Evolutionary conservation across 2,888 invertebrate species (phyloP), one percentile per base, ranked within the genome.

Genomic region (Lithophane leautieri): DNA sequence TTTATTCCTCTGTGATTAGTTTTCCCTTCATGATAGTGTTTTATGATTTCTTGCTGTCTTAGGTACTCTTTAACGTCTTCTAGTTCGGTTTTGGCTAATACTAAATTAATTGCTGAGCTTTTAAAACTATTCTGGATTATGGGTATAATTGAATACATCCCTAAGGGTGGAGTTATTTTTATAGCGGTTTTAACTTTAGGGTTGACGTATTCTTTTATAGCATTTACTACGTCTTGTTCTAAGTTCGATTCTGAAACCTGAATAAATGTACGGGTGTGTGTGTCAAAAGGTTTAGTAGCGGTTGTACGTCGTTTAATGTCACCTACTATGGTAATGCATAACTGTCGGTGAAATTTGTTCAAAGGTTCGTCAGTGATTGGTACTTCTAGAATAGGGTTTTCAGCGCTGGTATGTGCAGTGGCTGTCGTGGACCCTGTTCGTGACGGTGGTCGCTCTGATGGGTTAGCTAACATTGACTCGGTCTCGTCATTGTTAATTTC

Each of bases 41-140:
- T 40, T 19, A 72, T 65, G 6, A 72, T 72, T 19, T 66, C 56
- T 40, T 72, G 72, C 34, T 72, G 72, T 22, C 56, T 72, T 7
- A 66, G n/a, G 6, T 66, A 72, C 12, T 66, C 56, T 16, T 58
- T 72, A 34, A 72, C 65, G 11, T 72, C 28, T 56, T 65, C 71
- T 12, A 66, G 8, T 66, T 72, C 58, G 1, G 9, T 25, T 65
- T 72, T 68, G 1, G 25, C 14, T 7, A 42, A 19, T 1, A 56
- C 54, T 28, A 68, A 19, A 6, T 86, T 81, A 72, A 83, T 80
- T 0, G 80, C 34, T 28, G 28, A 28, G 28, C 28, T 28, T 28
- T 28, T 28, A 3, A 28, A 28, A 28, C 28, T 28, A 28, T 28
- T 28, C 28, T 28, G 28, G 28, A 28, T 28, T 28, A 28, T 28